Conservation (phyloP, 2,797 vertebrate species). For the Margarornis squamiger region DNA sequence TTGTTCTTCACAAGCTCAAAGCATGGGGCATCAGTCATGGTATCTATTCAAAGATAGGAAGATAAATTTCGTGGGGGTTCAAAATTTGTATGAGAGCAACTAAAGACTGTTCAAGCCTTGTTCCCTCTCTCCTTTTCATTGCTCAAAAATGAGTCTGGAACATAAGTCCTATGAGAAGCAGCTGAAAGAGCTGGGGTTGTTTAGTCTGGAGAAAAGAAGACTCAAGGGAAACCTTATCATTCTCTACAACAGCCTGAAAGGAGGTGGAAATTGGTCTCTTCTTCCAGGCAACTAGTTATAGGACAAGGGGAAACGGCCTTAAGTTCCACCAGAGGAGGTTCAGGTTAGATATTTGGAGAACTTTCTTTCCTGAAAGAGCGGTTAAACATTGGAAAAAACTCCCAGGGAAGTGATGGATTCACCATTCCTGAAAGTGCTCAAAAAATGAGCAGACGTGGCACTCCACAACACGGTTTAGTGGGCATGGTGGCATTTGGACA, state of each 20-base stretch:
- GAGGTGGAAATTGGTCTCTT: not conserved
- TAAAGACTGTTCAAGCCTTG: not conserved
- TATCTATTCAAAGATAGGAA: not conserved
- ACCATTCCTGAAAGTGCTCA: not conserved
- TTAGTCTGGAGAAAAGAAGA: not conserved
- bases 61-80: not conserved
- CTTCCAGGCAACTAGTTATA: not conserved
- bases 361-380: not conserved
- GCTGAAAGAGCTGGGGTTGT: not conserved
- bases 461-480: not conserved
- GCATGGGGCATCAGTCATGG: not conserved
- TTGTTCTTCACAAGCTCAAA: not conserved
- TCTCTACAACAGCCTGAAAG: not conserved
- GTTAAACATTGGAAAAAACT: not conserved
- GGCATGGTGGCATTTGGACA: not conserved
- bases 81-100: not conserved
- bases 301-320: not conserved
- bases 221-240: accelerated
- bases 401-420: not conserved
- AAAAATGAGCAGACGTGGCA: not conserved
- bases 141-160: not conserved
- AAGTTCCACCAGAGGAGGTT: not conserved
- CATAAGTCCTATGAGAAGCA: not conserved
- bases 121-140: not conserved
- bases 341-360: not conserved